phyloP scores from a whole-genome alignment of 2,888 invertebrate genomes.

The Acronicta alni region DNA sequence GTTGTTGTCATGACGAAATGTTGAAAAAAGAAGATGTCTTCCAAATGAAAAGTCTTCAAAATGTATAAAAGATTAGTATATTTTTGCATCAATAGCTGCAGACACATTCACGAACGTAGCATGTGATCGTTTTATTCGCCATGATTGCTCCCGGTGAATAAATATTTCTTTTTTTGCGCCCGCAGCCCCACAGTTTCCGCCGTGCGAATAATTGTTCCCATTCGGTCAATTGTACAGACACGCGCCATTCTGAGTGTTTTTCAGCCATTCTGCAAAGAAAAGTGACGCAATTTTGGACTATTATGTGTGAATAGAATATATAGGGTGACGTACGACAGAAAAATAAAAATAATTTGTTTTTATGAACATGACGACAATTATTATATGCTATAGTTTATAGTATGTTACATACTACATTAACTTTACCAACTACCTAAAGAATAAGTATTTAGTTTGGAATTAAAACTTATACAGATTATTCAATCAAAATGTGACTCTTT shows the following conservation, averaged over 20 bases:
- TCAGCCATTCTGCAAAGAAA: constrained; percentile 61
- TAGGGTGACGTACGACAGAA: background rate
- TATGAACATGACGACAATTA: too few species aligned
- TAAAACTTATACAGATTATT: too few species aligned
- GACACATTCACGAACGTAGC: constrained; percentile 62
- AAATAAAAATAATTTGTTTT: background rate
- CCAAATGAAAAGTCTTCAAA: too few species aligned
- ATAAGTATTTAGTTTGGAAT: too few species aligned
- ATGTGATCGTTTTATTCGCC: constrained; percentile 78
- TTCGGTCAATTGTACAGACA: constrained; percentile 74
- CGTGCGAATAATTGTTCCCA: constrained; percentile 74
- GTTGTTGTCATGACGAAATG: too few species aligned
- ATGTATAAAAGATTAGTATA: background rate
- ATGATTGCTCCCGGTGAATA: constrained; percentile 80
- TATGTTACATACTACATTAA: too few species aligned
- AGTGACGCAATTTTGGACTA: constrained; percentile 57
- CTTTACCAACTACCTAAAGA: too few species aligned
- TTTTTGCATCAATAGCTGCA: constrained; percentile 62
- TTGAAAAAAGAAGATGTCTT: too few species aligned
- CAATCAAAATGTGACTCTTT: too few species aligned
- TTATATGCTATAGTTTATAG: too few species aligned
- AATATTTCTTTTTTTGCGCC: constrained; percentile 75
- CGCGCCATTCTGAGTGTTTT: constrained; percentile 85
- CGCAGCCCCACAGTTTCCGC: constrained; percentile 68
- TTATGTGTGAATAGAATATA: constrained; percentile 47